Evolutionary conservation across 1,140 invertebrate species (phyloP), one percentile per base, ranked within the genome.

Genomic region (Papilio xuthus): DNA sequence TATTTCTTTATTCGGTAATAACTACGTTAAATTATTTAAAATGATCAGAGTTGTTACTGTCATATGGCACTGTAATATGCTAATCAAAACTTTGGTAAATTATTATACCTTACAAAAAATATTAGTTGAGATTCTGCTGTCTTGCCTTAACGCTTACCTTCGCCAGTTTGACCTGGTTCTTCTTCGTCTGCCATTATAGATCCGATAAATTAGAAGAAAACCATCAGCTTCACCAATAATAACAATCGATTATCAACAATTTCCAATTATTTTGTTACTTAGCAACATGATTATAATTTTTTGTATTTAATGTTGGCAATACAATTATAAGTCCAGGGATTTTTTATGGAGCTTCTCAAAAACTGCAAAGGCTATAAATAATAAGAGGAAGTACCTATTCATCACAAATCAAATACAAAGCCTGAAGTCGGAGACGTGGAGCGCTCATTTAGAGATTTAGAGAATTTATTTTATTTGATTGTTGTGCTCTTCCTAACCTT

Each of bases 141-240:
- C 7, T 37, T 37, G 56, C 13, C 12, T 67, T 67, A 28, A 15
- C 6, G 12, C 56, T 76, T 67, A 74, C 79, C 82, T 77, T 83
- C 80, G 26, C 73, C 80, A 79, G 37, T 20, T 74, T 80, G 63
- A 44, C 44, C 80, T 50, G 12, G 50, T 20, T 12, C 18, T 41
- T 73, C 71, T 73, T 73, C 71, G 42, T 73, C 71, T 47, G 71
- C 71, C 71, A 73, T 73, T 73, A 50, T 41, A 71, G 10, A 20
- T 42, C n/a, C 8, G 12, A 15, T 73, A 44, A 47, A 26, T 32
- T 50, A 23, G 10, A 18, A 26, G 8, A 47, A 67, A 67, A 63
- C 23, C n/a, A 63, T 28, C 12, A 1, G 26, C 18, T 13, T 3
- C 23, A 15, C 23, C 23, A 60, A 60, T 26, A 60, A 60, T 12